These are phyloP conservation scores for Cyphomyrus plagiostoma DNA, from an alignment of 2,113 vertebrate species.

Conservation along the genomic window DNA sequence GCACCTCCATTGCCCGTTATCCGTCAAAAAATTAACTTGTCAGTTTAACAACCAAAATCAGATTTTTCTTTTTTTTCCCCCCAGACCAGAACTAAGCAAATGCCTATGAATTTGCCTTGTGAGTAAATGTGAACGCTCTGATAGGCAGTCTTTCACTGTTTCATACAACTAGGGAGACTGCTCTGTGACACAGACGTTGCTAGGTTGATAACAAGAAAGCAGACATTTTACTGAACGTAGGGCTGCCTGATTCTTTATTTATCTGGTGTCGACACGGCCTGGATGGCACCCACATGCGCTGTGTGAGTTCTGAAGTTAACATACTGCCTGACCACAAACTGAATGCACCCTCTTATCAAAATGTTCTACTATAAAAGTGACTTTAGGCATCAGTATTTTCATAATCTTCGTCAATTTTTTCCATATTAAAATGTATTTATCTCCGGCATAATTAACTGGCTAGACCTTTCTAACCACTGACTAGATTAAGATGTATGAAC, in stretches of 20 bases:
- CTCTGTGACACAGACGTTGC: slow-evolving; percentile 99
- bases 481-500: neutral
- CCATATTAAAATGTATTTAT: neutral
- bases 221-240: neutral
- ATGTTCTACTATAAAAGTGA: neutral
- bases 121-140: slow-evolving; percentile 87
- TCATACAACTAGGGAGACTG: slow-evolving; percentile 98
- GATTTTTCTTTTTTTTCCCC: slow-evolving; percentile 57
- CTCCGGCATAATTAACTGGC: neutral
- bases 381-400: neutral
- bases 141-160: slow-evolving; percentile 95
- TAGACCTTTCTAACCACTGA: neutral
- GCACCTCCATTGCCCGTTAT: slow-evolving; percentile 91
- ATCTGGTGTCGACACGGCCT: neutral
- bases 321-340: neutral
- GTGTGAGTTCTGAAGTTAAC: neutral
- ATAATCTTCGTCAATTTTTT: neutral
- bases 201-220: slow-evolving; percentile 78
- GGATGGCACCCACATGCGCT: neutral
- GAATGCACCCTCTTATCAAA: neutral
- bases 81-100: slow-evolving; percentile 74
- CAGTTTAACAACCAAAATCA: slow-evolving; percentile 99
- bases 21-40: slow-evolving; percentile 99
- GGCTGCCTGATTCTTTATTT: slow-evolving; percentile 36
- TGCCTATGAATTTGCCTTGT: slow-evolving; percentile 76